Evolutionary conservation across 2,888 invertebrate genomes (phyloP).

Genomic region (Willowsia nigromaculata): DNA sequence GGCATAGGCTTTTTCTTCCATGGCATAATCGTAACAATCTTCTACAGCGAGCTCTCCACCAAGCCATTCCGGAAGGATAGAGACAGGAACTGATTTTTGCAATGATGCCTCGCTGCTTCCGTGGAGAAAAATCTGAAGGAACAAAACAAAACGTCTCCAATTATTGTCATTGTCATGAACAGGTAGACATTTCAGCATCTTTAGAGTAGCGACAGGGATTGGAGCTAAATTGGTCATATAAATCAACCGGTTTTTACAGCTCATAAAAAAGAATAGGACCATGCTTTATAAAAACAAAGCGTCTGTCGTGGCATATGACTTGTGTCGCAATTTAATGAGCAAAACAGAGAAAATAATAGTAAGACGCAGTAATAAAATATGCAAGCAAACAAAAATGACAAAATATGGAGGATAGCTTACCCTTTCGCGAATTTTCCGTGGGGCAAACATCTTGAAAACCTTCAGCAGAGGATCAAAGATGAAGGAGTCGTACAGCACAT

Average conservation of each 20-base stretch:
- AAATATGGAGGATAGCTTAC: no score
- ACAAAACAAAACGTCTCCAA: background rate
- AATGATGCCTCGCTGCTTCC: slow-evolving; percentile 27
- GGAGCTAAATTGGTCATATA: background rate
- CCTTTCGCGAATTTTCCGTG: slow-evolving; percentile 66
- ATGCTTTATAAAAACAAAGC: background rate
- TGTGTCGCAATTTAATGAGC: background rate
- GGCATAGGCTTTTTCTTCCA: slow-evolving; percentile 30
- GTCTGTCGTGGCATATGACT: background rate
- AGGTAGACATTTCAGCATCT: no score
- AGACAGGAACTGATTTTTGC: slow-evolving; percentile 34
- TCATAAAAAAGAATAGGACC: no score
- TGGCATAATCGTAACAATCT: slow-evolving; percentile 54
- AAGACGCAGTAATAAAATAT: background rate
- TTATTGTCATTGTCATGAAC: background rate
- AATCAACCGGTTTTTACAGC: background rate
- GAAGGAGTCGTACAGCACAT: slow-evolving; percentile 67
- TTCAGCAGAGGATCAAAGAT: slow-evolving; percentile 61
- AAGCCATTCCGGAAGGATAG: slow-evolving; percentile 55
- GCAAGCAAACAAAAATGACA: no score
- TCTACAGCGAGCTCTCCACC: slow-evolving; percentile 42
- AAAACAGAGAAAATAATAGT: background rate
- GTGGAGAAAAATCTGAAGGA: slow-evolving; percentile 57
- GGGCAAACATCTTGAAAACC: slow-evolving; percentile 65
- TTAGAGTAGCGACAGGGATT: background rate